Conservation (phyloP, 1,140 invertebrate genomes). For the Calephelis nemesis region DNA sequence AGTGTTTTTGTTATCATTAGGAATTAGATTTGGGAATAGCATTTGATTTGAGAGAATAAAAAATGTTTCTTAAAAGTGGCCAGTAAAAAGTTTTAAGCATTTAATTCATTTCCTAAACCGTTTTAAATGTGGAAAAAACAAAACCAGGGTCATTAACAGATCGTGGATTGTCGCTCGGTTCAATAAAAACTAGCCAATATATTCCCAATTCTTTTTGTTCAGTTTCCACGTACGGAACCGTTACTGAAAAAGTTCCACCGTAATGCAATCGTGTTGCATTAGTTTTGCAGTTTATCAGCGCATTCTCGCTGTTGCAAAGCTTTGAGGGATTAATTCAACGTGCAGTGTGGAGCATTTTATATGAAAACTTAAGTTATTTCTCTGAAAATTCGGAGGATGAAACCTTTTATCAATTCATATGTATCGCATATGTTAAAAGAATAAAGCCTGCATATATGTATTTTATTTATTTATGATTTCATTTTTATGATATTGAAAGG, state of each 20-base stretch:
- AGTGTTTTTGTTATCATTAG: no score
- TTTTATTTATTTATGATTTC: no score
- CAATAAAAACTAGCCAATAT: conserved; percentile 56
- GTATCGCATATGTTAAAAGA: no score
- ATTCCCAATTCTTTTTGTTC: conserved; percentile 61
- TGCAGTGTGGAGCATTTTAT: conserved; percentile 42
- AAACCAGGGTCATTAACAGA: conserved; percentile 58
- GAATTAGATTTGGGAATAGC: no score
- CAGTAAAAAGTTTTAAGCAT: no score
- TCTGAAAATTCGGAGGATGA: conserved; percentile 18
- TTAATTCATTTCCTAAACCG: no score
- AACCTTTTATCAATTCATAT: conserved; percentile 23
- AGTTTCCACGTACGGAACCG: conserved; percentile 52
- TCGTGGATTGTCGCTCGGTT: conserved; percentile 48
- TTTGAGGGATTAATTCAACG: conserved; percentile 71
- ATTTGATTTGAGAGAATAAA: no score
- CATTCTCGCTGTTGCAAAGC: conserved; percentile 50
- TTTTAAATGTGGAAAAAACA: conserved; percentile 20
- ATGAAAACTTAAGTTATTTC: conserved; percentile 24
- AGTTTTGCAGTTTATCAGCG: conserved; percentile 70
- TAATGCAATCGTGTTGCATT: conserved; percentile 73
- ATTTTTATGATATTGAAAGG: no score
- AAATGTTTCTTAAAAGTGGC: no score
- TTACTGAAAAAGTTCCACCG: conserved; percentile 75
- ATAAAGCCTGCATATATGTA: no score